Evolutionary conservation across 1,140 invertebrate genomes (phyloP).

Genomic region (Drosophila bifasciata): DNA sequence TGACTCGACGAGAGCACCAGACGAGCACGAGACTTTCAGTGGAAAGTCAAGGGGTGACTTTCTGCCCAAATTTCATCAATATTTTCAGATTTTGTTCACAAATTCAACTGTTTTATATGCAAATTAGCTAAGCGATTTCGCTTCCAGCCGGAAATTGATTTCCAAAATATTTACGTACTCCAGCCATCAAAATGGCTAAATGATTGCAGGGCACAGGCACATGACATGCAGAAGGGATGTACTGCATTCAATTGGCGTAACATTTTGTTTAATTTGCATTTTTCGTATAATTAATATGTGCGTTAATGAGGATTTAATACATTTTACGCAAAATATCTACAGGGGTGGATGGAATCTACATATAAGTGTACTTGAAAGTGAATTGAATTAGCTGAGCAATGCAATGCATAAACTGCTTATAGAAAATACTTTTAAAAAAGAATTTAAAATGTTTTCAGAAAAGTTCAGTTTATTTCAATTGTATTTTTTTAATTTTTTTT

Average conservation of each 20-base stretch:
- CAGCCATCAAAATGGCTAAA: constrained; percentile 65
- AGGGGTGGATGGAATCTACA: not conserved
- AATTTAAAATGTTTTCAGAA: no score
- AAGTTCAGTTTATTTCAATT: no score
- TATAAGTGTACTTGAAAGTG: no score
- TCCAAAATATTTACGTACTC: constrained; percentile 55
- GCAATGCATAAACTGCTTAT: no score
- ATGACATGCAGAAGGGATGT: constrained; percentile 3
- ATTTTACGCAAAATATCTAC: not conserved
- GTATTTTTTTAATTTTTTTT: no score
- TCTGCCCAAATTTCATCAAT: constrained; percentile 78
- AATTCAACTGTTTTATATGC: constrained; percentile 84
- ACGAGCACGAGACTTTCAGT: constrained; percentile 12
- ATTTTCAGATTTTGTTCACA: constrained; percentile 73
- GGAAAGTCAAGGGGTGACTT: constrained; percentile 54
- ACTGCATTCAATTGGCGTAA: constrained; percentile 50
- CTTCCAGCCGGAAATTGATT: constrained; percentile 57
- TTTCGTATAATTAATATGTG: constrained; percentile 48
- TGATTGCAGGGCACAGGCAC: constrained; percentile 58
- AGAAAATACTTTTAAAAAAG: no score
- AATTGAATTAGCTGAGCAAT: no score
- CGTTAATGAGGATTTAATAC: constrained; percentile 29
- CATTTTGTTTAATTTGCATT: constrained; percentile 53
- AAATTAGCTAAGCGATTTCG: constrained; percentile 80
- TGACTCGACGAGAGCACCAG: constrained; percentile 64